Percentiles rank a stretch among this genome's conserved stretches.
These are phyloP conservation scores for Aquatica leii DNA, from an alignment of 2,888 invertebrate species.

Conservation along the genomic window DNA sequence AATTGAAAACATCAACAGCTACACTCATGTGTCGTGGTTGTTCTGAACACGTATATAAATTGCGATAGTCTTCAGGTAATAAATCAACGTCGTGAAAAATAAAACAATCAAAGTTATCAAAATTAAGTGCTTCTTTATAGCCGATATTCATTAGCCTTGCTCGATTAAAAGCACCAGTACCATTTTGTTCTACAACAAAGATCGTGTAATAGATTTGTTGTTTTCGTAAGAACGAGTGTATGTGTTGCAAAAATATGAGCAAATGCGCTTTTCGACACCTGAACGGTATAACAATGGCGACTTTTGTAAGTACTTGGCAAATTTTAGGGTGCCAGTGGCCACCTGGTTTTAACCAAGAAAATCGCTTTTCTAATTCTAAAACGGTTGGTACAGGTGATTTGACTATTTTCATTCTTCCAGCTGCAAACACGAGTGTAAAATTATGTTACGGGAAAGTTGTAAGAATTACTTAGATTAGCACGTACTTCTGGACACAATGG, in stretches of 20 bases:
- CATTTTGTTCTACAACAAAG: constrained; percentile 91
- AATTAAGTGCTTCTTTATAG: constrained; percentile 85
- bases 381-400: constrained; percentile 73
- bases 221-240: constrained; percentile 90
- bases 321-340: constrained; percentile 84
- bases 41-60: constrained; percentile 89
- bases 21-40: constrained; percentile 95
- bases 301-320: constrained; percentile 79
- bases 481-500: constrained; percentile 48
- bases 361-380: constrained; percentile 70
- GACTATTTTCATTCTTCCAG: constrained; percentile 74
- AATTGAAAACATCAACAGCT: constrained; percentile 84
- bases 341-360: constrained; percentile 77
- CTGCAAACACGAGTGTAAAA: constrained; percentile 53
- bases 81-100: constrained; percentile 97
- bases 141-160: constrained; percentile 98
- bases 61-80: constrained; percentile 90
- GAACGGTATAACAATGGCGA: constrained; percentile 95
- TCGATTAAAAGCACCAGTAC: constrained; percentile 81
- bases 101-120: constrained; percentile 83
- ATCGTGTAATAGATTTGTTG: constrained; percentile 96
- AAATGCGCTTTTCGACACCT: constrained; percentile 86
- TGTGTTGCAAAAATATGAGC: constrained; percentile 86
- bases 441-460: not conserved
- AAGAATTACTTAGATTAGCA: constrained; percentile 44